A percentile compares a stretch with the other conserved stretches of the same genome.
Conservation (phyloP, 1,140 invertebrate species). For the Varroa destructor region DNA sequence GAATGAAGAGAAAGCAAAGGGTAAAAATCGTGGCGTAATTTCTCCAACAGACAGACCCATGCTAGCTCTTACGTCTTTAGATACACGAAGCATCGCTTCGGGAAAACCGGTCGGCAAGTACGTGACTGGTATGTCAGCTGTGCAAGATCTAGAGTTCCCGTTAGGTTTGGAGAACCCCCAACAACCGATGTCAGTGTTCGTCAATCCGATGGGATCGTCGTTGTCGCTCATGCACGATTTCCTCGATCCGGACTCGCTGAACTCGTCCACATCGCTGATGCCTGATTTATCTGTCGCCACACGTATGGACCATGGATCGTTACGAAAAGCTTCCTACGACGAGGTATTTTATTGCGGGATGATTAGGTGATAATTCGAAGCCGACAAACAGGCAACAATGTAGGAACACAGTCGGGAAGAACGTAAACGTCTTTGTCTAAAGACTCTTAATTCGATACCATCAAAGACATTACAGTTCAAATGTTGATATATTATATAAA, state of each 20-base stretch:
- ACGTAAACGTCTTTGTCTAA: no score
- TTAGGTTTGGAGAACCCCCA: slow-evolving; percentile 37
- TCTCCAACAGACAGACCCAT: slow-evolving; percentile 33
- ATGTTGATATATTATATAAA: no score
- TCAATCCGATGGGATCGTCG: slow-evolving; percentile 45
- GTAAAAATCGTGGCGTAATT: slow-evolving; percentile 33
- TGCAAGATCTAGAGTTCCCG: slow-evolving; percentile 47
- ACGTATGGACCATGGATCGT: slow-evolving; percentile 30
- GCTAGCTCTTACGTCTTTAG: slow-evolving; percentile 33
- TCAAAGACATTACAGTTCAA: no score
- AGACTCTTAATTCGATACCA: no score
- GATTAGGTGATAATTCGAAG: no score
- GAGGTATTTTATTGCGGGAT: slow-evolving; percentile 29
- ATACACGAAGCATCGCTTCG: slow-evolving; percentile 25
- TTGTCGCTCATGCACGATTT: slow-evolving; percentile 34
- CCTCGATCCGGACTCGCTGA: slow-evolving; percentile 23
- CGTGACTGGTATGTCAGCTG: slow-evolving; percentile 45
- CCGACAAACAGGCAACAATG: no score
- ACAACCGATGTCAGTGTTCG: slow-evolving; percentile 46
- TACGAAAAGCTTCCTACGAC: slow-evolving; percentile 34
- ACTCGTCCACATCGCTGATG: slow-evolving; percentile 10
- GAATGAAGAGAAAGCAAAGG: slow-evolving; percentile 32
- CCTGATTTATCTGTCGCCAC: slow-evolving; percentile 32
- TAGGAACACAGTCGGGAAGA: no score
- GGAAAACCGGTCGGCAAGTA: slow-evolving; percentile 32